These are phyloP conservation scores for Pterocles burchelli DNA, from an alignment of 2,113 vertebrate genomes.

Conservation along the genomic window DNA sequence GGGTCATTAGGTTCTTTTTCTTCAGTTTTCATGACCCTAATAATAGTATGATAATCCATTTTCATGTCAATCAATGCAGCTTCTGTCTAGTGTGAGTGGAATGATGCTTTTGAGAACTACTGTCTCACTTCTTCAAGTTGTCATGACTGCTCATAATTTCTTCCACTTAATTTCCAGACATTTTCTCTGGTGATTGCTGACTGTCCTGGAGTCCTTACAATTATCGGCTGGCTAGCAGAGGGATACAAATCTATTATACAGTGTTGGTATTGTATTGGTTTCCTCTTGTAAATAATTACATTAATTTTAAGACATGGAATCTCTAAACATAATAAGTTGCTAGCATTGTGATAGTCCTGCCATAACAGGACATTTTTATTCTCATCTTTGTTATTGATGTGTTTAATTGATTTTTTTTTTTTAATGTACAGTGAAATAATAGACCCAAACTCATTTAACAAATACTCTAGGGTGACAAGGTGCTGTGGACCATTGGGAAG, in stretches of 20 bases:
- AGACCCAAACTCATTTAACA: neutral
- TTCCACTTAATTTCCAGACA: neutral
- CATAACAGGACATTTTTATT: neutral
- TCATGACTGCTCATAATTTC: neutral
- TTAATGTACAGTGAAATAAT: neutral
- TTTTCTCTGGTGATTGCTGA: neutral
- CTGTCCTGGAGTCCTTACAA: neutral
- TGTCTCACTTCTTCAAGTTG: neutral
- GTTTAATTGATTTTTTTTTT: neutral
- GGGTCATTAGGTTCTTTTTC: neutral
- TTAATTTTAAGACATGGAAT: neutral
- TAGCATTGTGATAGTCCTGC: neutral
- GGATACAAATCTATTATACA: neutral
- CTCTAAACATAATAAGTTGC: neutral
- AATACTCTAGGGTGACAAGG: neutral
- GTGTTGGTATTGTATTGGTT: neutral
- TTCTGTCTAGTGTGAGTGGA: neutral
- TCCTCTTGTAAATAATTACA: neutral
- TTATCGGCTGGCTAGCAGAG: neutral
- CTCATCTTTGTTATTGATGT: neutral
- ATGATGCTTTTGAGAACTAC: neutral
- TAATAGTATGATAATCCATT: neutral
- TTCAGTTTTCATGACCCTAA: neutral
- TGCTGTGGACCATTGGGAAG: neutral
- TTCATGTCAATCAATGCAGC: neutral